Base-by-base conservation (phyloP, 2,888 invertebrate species). In the Cataglyphis cursor region DNA sequence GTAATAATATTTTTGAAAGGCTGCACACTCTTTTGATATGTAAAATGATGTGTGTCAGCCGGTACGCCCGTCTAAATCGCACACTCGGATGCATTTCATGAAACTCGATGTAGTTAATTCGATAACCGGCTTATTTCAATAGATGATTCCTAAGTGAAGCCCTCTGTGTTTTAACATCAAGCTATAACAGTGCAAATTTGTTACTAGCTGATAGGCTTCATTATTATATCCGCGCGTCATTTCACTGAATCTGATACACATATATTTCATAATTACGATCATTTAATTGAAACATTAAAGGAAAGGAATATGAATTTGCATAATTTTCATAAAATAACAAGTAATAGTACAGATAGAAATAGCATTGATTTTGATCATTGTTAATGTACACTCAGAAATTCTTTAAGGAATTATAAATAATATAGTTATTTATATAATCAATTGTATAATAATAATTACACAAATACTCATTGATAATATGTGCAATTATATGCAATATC, bases 111-210 rank as follows among this genome's bases (percentile, higher is more conserved):
- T 85, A 70, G 76, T 85, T 90, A 88, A 89, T 85, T 88, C 84
- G 85, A 81, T 90, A 90, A 90, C 85, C 76, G 70, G 90, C 84
- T 90, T 90, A 90, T 87, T 90, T 88, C 83, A 85, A 84, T 78
- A 78, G 83, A 76, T 74, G 54, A 81, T 65, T 66, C 59, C 21
- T 62, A 24, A 70, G 41, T 81, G 90, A 89, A 89, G 88, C 90
- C 90, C 75, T 64, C 75, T 31, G 54, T 75, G 68, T 76, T 81
- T 81, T 81, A 62, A 82, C 59, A 83, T 85, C 85, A 81, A 88
- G 82, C 59, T 65, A 65, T 59, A 72, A 81, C 74, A 81, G 61
- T 80, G 78, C 75, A 73, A 88, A 86, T 88, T 88, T 88, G 83
- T 73, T 65, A 64, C 65, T 57, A 76, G 41, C 76, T 64, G 81